A percentile compares a stretch with the other conserved stretches of the same genome.
phyloP scores from a whole-genome alignment of 1,140 invertebrate species.

The Caenorhabditis latens region DNA sequence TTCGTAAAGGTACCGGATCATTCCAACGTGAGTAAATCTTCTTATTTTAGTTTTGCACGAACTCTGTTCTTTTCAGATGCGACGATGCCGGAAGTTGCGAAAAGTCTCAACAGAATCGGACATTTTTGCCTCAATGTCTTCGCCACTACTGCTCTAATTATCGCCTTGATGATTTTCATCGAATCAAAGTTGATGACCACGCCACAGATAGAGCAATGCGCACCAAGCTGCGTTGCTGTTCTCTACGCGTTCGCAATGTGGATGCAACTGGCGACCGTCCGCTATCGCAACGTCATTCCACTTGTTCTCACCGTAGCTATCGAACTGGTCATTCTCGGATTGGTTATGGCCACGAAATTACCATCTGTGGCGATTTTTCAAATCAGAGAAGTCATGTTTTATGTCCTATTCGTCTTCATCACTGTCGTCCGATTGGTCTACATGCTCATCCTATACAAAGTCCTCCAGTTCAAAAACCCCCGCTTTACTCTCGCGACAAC shows the following conservation, averaged over 20 bases:
- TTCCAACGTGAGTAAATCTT: neutral
- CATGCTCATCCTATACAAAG: neutral
- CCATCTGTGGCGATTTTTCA: neutral
- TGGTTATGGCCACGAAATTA: neutral
- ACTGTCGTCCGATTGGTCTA: constrained; percentile 9
- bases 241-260: constrained; percentile 13
- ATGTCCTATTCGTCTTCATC: neutral
- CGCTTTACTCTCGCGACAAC: neutral
- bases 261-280: constrained; percentile 21
- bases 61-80: neutral
- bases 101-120: constrained; percentile 9
- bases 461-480: neutral
- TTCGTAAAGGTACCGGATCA: neutral
- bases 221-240: neutral
- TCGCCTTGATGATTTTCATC: neutral
- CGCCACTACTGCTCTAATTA: neutral
- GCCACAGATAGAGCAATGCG: neutral
- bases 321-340: neutral
- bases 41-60: neutral
- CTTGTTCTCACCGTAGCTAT: constrained; percentile 5
- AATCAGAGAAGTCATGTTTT: neutral
- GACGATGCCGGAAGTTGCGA: neutral
- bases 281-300: constrained; percentile 9
- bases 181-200: neutral
- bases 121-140: constrained; percentile 40